Evolutionary conservation across 2,113 vertebrate species (phyloP).

Genomic region (Smithornis capensis): DNA sequence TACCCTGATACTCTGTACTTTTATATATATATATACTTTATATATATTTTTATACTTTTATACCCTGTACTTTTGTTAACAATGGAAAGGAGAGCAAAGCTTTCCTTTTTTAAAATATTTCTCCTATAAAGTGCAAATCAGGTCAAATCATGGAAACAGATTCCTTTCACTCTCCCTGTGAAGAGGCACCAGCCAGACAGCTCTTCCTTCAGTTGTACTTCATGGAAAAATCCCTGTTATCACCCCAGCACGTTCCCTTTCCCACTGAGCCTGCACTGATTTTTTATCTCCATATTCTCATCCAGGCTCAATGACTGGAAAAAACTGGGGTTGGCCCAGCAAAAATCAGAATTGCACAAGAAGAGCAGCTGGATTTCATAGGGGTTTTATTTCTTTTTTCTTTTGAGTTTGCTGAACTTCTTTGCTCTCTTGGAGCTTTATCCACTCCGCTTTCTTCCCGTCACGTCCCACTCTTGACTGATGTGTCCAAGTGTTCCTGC

Average conservation of each 20-base stretch:
- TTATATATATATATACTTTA: too few relatives aligned
- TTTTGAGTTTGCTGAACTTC: neutral
- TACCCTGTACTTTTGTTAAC: too few relatives aligned
- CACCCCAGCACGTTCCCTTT: neutral
- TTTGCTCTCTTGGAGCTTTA: neutral
- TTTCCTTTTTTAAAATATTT: neutral
- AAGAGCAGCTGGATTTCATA: neutral
- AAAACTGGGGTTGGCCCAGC: neutral
- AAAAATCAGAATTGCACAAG: neutral
- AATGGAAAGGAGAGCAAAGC: neutral
- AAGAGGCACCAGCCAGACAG: neutral
- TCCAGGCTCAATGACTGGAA: neutral
- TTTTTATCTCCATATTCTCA: neutral
- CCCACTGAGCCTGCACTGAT: neutral
- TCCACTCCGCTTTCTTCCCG: neutral
- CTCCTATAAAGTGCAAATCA: neutral
- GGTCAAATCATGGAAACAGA: neutral
- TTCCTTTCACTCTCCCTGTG: neutral
- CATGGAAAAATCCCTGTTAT: neutral
- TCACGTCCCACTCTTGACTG: conserved; percentile 14
- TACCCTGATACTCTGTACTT: too few relatives aligned
- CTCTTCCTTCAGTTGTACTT: neutral
- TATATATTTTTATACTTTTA: too few relatives aligned
- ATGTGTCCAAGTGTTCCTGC: neutral
- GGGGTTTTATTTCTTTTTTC: neutral